Evolutionary conservation across 2,113 vertebrate species (phyloP), one percentile per base, ranked within the genome.

Genomic region (Micromys minutus): DNA sequence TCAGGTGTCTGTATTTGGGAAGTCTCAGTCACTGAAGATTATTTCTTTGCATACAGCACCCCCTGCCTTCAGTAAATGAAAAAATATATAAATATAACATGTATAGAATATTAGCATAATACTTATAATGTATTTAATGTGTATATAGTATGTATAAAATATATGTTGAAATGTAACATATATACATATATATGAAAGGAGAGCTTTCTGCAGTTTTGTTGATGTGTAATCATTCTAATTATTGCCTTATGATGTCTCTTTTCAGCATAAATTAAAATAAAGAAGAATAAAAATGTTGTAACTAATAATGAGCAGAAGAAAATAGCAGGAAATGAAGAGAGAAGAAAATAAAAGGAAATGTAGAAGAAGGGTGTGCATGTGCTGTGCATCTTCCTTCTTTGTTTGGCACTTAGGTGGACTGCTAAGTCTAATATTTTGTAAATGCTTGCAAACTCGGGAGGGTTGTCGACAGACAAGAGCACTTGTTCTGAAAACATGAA

Each of bases 41-140:
- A 96, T 98, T 98, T 77, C 97, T 97, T 98, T 97, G 97, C 83
- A 87, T 91, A 98, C 61, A 98, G 97, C 98, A 93, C 98, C 98
- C 98, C 89, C 98, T 98, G 90, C 95, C 97, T 96, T 96, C 90
- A 57, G 55, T 11, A 91, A 12, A 87, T 29, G 50, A 96, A 96
- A 96, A 65, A 29, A 65, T 65, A 31, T 63, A 29, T 63, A 63
- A 26, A 63, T 63, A 63, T 29, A 11, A 59, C 21, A 63, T 29
- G 8, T 63, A 29, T 63, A 29, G 11, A 29, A 29, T 22, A 50
- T n/a, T 39, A 26, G 0, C 0, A 0, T 26, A 34, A 22, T 24
- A 65, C 12, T 65, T 65, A 29, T 65, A 65, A 65, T 12, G 63
- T 65, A 31, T 31, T 36, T 17, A 36, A 36, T 69, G 34, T 67